A percentile compares a stretch with the other conserved stretches of the same genome.
phyloP scores from a whole-genome alignment of 2,113 vertebrate species.

The Bostrychus sinensis region DNA sequence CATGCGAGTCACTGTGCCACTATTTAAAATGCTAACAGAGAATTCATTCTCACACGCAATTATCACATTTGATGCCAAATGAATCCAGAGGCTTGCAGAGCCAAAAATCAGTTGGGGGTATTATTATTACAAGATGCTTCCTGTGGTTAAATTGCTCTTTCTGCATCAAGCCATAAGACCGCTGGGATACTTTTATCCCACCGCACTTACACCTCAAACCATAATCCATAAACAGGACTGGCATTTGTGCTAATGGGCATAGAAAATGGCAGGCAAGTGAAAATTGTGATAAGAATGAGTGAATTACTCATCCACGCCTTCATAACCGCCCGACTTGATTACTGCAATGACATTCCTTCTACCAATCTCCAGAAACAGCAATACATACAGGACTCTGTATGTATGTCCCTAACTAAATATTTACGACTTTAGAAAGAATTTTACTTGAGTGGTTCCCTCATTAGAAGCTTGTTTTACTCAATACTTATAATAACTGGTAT shows the following conservation, averaged over 20 bases:
- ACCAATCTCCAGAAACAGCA: too few relatives aligned
- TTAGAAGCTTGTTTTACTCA: too few relatives aligned
- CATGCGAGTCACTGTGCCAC: background rate
- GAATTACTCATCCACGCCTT: background rate
- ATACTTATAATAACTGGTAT: too few relatives aligned
- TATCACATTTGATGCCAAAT: background rate
- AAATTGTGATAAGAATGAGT: background rate
- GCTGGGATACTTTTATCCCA: constrained; percentile 7
- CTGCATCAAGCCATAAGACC: constrained; percentile 18
- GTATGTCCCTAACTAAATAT: too few relatives aligned
- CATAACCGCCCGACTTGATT: too few relatives aligned
- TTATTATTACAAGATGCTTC: constrained; percentile 36
- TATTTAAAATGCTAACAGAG: background rate
- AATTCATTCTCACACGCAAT: background rate
- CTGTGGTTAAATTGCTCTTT: constrained; percentile 21
- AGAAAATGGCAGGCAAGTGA: background rate
- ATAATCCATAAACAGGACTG: constrained; percentile 30
- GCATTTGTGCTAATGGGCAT: background rate
- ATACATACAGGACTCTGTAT: too few relatives aligned
- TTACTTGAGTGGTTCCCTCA: too few relatives aligned
- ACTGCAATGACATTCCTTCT: too few relatives aligned
- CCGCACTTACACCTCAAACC: constrained; percentile 18
- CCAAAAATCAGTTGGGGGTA: constrained; percentile 9
- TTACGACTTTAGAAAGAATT: too few relatives aligned
- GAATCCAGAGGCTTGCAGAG: background rate